Percentiles rank a stretch among this genome's conserved stretches.
Conservation (phyloP, 2,888 invertebrate species). For the Dione vanillae region DNA sequence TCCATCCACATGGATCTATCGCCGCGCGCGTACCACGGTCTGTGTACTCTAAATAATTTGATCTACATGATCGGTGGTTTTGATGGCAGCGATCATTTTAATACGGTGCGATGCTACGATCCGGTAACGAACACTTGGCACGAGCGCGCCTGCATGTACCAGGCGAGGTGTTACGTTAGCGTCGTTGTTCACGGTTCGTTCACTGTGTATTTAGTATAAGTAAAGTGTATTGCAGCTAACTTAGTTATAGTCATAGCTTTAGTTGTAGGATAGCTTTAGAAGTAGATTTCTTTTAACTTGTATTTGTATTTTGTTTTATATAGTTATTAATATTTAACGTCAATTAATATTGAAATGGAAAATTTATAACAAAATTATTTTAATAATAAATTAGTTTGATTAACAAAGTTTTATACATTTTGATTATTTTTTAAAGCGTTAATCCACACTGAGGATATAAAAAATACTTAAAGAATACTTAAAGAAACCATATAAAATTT, state of each 20-base stretch:
- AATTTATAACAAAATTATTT: too few species aligned
- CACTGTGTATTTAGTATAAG: too few species aligned
- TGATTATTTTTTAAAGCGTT: too few species aligned
- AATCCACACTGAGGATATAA: too few species aligned
- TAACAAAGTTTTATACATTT: neutral
- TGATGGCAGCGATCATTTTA: slow-evolving; percentile 91
- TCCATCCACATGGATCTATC: slow-evolving; percentile 87
- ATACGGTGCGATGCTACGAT: slow-evolving; percentile 91
- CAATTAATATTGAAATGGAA: too few species aligned
- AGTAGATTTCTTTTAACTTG: too few species aligned
- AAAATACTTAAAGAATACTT: too few species aligned
- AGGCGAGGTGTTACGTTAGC: slow-evolving; percentile 91
- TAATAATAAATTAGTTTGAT: too few species aligned
- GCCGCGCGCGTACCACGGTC: slow-evolving; percentile 91
- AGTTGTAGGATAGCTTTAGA: too few species aligned
- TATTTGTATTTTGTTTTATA: too few species aligned
- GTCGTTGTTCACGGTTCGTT: slow-evolving; percentile 87
- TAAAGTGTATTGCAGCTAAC: neutral
- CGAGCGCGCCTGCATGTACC: slow-evolving; percentile 91
- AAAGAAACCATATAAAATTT: too few species aligned
- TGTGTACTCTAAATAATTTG: slow-evolving; percentile 87
- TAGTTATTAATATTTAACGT: too few species aligned
- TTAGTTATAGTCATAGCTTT: neutral
- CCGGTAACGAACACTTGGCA: slow-evolving; percentile 90
- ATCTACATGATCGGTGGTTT: slow-evolving; percentile 93